Percentiles rank a stretch among this genome's conserved stretches.
Conservation (phyloP, 2,797 vertebrate genomes). For the Phoxinus dragarum region DNA sequence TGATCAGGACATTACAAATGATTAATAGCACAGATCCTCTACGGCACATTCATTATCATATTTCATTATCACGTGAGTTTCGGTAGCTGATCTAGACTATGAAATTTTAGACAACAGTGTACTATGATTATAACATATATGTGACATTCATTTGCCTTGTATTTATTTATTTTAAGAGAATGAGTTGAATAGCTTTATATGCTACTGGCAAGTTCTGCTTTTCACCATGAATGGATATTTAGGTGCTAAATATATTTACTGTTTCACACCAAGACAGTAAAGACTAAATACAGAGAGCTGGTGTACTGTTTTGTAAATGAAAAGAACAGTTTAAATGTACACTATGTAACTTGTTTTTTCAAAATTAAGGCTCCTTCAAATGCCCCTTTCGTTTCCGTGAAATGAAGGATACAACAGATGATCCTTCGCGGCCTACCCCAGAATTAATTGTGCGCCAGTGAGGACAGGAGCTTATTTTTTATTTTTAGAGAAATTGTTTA, state of each 20-base stretch:
- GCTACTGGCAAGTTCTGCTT: not conserved
- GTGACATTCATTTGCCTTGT: not conserved
- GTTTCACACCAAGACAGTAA: not conserved
- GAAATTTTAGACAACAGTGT: not conserved
- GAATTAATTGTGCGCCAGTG: too few relatives aligned
- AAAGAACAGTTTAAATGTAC: not conserved
- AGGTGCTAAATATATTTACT: not conserved
- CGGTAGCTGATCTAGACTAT: not conserved
- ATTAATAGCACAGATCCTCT: not conserved
- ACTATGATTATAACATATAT: not conserved
- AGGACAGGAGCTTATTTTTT: too few relatives aligned
- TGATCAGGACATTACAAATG: not conserved
- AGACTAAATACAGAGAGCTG: not conserved
- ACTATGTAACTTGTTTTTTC: not conserved
- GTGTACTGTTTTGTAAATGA: not conserved
- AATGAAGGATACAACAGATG: too few relatives aligned
- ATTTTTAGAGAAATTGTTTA: too few relatives aligned
- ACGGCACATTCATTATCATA: constrained; percentile 8
- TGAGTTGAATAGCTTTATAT: not conserved
- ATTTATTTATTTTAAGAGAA: not conserved
- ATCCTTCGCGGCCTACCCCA: too few relatives aligned
- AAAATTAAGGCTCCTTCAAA: too few relatives aligned
- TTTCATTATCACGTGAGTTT: not conserved
- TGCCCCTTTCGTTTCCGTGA: too few relatives aligned
- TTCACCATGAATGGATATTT: not conserved